These are phyloP conservation scores for Eptatretus burgeri DNA, from an alignment of 2,113 vertebrate genomes.

Conservation along the genomic window DNA sequence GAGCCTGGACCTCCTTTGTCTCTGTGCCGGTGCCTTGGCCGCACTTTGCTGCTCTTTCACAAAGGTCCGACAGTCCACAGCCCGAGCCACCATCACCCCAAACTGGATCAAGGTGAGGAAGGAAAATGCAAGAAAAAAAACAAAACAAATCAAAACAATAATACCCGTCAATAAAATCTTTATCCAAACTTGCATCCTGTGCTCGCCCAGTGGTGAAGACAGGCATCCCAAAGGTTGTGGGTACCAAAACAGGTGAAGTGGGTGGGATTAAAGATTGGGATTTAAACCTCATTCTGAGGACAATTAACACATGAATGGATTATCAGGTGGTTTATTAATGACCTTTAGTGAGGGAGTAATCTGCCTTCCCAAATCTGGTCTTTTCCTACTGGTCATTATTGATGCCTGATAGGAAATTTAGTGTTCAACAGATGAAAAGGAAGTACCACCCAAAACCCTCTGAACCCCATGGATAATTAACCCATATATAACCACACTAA, in stretches of 20 bases:
- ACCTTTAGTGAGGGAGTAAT: too few relatives aligned
- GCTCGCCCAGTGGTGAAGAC: neutral
- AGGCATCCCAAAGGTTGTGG: neutral
- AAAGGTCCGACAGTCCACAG: conserved; percentile 1
- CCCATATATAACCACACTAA: neutral
- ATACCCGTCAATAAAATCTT: neutral
- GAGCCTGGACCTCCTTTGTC: neutral
- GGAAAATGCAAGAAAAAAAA: conserved; percentile 2
- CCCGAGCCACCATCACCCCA: conserved; percentile 4
- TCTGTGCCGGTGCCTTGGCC: neutral
- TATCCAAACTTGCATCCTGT: neutral
- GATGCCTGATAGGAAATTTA: neutral
- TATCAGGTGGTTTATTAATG: too few relatives aligned
- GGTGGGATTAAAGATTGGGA: neutral
- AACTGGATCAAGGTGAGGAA: neutral
- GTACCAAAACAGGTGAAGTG: neutral
- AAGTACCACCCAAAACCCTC: neutral
- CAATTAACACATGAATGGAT: too few relatives aligned
- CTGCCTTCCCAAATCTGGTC: neutral
- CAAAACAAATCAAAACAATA: neutral
- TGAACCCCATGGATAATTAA: neutral
- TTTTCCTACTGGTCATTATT: neutral
- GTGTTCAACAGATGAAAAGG: neutral
- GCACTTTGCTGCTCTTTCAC: neutral
- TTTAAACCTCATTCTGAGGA: too few relatives aligned